phyloP scores from a whole-genome alignment of 2,113 vertebrate species.

The Phrynosoma platyrhinos region DNA sequence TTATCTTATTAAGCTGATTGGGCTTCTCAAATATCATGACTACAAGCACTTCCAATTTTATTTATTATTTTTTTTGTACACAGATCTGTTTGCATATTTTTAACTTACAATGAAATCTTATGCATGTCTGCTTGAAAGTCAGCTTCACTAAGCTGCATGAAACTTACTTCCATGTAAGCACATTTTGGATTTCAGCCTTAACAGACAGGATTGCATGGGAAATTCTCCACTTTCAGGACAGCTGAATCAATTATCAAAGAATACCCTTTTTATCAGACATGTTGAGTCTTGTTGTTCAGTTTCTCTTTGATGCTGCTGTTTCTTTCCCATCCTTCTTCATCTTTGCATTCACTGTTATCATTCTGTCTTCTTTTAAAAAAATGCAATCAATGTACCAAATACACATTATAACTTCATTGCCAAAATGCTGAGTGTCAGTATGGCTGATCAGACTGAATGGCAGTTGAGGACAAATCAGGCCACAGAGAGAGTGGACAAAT shows the following conservation, averaged over 20 bases:
- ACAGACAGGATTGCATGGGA: not conserved
- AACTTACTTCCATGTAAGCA: not conserved
- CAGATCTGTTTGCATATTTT: no score
- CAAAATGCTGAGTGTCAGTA: not conserved
- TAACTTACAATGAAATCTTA: no score
- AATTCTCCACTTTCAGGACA: not conserved
- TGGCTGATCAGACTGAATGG: not conserved
- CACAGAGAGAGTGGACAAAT: not conserved
- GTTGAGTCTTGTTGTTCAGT: not conserved
- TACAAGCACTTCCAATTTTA: no score
- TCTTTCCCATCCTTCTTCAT: not conserved
- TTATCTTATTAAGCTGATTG: no score
- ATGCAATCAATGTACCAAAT: not conserved
- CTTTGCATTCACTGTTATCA: no score
- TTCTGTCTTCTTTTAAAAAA: not conserved
- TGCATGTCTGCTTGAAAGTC: no score
- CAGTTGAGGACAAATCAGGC: not conserved
- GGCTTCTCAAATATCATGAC: no score
- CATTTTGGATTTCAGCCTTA: not conserved
- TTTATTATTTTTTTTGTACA: no score
- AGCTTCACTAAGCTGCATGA: no score
- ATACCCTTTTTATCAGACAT: no score
- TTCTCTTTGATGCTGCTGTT: not conserved
- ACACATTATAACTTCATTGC: not conserved
- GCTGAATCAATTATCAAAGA: not conserved